A percentile compares a stretch with the other conserved stretches of the same genome.
These are phyloP conservation scores for Petrolisthes manimaculis DNA, from an alignment of 2,888 invertebrate genomes.

Conservation along the genomic window DNA sequence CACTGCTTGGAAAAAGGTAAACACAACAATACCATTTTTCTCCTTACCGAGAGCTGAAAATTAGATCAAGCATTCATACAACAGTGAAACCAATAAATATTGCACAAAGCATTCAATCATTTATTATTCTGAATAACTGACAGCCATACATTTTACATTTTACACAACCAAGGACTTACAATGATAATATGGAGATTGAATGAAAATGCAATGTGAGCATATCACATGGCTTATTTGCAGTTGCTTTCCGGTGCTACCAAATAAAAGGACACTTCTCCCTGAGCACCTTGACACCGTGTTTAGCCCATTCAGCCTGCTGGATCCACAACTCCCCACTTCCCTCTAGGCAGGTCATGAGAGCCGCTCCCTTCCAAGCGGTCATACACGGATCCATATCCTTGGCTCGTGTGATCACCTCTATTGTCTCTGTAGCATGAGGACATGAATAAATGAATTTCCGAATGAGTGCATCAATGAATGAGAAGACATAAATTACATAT, in stretches of 20 bases:
- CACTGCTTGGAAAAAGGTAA: too few relatives aligned
- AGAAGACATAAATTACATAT: neutral
- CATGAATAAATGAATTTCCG: too few relatives aligned
- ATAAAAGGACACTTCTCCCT: conserved; percentile 90
- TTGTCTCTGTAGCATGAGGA: conserved; percentile 74
- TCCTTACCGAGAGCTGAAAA: too few relatives aligned
- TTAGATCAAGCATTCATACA: too few relatives aligned
- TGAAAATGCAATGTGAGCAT: neutral
- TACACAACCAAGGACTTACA: neutral
- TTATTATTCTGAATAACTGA: too few relatives aligned
- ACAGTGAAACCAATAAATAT: too few relatives aligned
- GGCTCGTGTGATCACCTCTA: conserved; percentile 90
- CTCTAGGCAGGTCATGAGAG: conserved; percentile 83
- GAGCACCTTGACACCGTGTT: conserved; percentile 84
- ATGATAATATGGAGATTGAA: neutral
- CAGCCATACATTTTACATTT: neutral
- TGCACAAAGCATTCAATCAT: too few relatives aligned
- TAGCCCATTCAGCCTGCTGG: conserved; percentile 85
- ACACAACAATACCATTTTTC: too few relatives aligned
- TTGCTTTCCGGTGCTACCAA: conserved; percentile 68
- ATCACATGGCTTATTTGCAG: neutral
- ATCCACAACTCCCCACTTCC: conserved; percentile 84
- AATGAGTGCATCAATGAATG: neutral
- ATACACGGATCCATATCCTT: conserved; percentile 93
- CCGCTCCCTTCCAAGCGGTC: conserved; percentile 94